Base-by-base conservation (phyloP, 1,140 invertebrate species). In the Calycopis cecrops region DNA sequence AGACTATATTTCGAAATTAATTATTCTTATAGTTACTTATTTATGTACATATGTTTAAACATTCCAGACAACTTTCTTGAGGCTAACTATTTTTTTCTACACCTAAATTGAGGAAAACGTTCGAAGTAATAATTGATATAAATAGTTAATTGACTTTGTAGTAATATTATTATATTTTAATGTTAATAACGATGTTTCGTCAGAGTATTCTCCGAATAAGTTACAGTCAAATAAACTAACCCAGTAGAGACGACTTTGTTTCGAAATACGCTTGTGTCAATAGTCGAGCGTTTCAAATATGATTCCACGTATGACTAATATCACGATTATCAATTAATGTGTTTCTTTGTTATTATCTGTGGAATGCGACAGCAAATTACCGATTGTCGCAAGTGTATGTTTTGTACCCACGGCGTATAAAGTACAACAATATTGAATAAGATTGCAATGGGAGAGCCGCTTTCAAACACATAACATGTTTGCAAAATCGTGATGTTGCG, bases 401-500 rank as follows among this genome's bases (percentile, higher is more conserved):
- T 47, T 11, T 3, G 7, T 17, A 16, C 40, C 8, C 11, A 14
- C 12, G 40, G 12, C 8, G 12, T 44, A 7, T 44, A 16, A 8
- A 4, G 1, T 14, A 12, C 12, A 9, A 17, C n/a, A 44, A 16
- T 35, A 50, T 10, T 50, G 17, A 17, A 51, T 35, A 37, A 14
- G 14, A 37, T 51, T 17, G 35, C 49, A 51, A 35, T 35, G 33
- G 35, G 16, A 51, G 49, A 16, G 35, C 40, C 34, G 35, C 55
- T 56, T 56, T 50, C 44, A 48, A 56, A 56, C 35, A 56, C 48
- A n/a, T n/a, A 53, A 42, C 33, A 42, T 54, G 51, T 53, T 42
- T 33, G 47, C 52, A 59, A 54, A 54, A 59, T 54, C 57, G 33
- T 38, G n/a, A 21, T 11, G 47, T 59, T 59, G 16, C 52, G 57